These are phyloP conservation scores for Geococcyx californianus DNA, from an alignment of 2,113 vertebrate species.

Conservation along the genomic window DNA sequence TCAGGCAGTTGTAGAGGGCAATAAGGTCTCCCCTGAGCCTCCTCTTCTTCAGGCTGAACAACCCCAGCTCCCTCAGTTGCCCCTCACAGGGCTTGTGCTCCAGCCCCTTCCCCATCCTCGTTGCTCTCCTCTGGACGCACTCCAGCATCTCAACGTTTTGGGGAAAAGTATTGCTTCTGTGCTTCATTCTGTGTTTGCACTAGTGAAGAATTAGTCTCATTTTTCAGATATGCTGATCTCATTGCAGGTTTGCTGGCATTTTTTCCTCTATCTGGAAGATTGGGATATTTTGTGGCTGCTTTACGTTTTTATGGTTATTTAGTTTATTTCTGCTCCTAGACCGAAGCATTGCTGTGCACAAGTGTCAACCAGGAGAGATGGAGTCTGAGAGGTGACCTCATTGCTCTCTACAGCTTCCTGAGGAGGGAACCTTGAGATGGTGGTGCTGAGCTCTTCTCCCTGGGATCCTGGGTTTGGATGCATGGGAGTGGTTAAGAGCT, in stretches of 20 bases:
- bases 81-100: too few relatives aligned
- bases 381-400: not conserved
- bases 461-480: too few relatives aligned
- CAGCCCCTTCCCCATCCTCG: too few relatives aligned
- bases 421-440: too few relatives aligned
- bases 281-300: not conserved
- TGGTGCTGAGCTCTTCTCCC: too few relatives aligned
- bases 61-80: too few relatives aligned
- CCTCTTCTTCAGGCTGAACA: too few relatives aligned
- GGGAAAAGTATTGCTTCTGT: not conserved
- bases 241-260: not conserved
- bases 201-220: not conserved
- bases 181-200: not conserved
- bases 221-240: not conserved
- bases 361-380: not conserved
- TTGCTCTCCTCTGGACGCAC: too few relatives aligned
- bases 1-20: too few relatives aligned
- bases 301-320: not conserved
- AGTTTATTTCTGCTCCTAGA: not conserved
- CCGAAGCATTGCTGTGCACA: fast-evolving
- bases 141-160: too few relatives aligned
- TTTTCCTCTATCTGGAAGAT: not conserved
- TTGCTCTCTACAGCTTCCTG: not conserved
- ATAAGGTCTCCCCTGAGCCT: too few relatives aligned
- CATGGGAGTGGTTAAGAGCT: too few relatives aligned